Conservation (phyloP, 2,113 vertebrate genomes). For the Notechis scutatus region DNA sequence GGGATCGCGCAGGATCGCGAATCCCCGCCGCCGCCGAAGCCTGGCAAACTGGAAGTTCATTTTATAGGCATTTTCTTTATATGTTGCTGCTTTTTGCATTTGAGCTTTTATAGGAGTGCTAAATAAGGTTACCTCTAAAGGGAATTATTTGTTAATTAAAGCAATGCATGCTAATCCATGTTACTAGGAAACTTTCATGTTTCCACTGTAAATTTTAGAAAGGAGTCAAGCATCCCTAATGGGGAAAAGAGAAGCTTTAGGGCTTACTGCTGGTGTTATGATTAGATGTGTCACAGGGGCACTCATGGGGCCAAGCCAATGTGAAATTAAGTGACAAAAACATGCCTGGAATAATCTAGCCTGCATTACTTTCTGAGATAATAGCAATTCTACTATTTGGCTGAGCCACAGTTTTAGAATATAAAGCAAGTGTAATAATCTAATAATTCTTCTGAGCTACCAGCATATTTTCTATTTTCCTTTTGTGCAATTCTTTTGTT, state of each 20-base stretch:
- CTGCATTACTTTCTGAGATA: background rate
- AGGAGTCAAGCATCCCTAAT: background rate
- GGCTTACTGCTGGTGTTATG: background rate
- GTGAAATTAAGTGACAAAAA: background rate
- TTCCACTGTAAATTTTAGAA: background rate
- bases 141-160: slow-evolving; percentile 30
- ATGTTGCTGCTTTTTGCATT: background rate
- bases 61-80: too few species aligned
- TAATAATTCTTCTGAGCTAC: background rate
- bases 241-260: background rate
- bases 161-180: slow-evolving; percentile 15
- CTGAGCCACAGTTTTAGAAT: background rate
- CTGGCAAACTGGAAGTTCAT: too few species aligned
- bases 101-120: slow-evolving; percentile 30
- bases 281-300: background rate
- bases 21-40: too few species aligned
- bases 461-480: background rate
- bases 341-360: background rate
- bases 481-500: background rate
- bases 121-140: background rate
- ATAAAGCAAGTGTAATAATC: background rate
- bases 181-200: background rate
- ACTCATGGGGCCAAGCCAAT: background rate
- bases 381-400: background rate
- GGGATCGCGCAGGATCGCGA: too few species aligned